These are phyloP conservation scores for Sandelia bainsii DNA, from an alignment of 2,797 vertebrate species.

Conservation along the genomic window DNA sequence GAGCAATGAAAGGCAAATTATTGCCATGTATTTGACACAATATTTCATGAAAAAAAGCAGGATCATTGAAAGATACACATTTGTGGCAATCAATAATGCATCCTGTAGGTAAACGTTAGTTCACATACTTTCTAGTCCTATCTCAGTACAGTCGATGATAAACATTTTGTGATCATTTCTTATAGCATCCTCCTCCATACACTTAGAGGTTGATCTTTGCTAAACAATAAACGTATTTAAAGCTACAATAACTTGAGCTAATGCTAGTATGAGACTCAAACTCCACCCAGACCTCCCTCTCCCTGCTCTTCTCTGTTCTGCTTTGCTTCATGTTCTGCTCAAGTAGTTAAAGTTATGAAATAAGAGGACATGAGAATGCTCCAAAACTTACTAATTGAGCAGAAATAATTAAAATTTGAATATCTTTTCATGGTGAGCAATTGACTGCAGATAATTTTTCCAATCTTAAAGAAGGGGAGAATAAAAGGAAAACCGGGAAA, in stretches of 20 bases:
- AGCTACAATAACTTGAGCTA: too few species aligned
- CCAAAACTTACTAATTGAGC: too few species aligned
- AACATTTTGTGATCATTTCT: background rate
- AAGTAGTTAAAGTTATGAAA: too few species aligned
- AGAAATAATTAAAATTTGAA: too few species aligned
- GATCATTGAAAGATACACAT: background rate
- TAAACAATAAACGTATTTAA: too few species aligned
- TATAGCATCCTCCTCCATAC: background rate
- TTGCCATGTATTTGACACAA: constrained; percentile 13
- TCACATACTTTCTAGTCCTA: background rate
- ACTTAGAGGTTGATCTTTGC: too few species aligned
- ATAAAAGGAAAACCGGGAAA: background rate
- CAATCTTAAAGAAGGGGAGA: constrained; percentile 2
- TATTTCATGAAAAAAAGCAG: background rate
- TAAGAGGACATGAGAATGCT: too few species aligned
- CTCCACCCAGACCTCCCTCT: too few species aligned
- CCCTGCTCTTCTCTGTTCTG: too few species aligned
- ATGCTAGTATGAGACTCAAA: too few species aligned
- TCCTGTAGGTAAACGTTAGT: background rate
- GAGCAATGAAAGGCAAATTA: constrained; percentile 4
- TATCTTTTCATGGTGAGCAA: too few species aligned
- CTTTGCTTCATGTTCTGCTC: too few species aligned
- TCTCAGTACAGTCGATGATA: background rate
- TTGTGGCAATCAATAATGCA: background rate
- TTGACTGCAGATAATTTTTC: background rate